Evolutionary conservation across 1,140 invertebrate genomes (phyloP).

Genomic region (Hypsibius dujardini): DNA sequence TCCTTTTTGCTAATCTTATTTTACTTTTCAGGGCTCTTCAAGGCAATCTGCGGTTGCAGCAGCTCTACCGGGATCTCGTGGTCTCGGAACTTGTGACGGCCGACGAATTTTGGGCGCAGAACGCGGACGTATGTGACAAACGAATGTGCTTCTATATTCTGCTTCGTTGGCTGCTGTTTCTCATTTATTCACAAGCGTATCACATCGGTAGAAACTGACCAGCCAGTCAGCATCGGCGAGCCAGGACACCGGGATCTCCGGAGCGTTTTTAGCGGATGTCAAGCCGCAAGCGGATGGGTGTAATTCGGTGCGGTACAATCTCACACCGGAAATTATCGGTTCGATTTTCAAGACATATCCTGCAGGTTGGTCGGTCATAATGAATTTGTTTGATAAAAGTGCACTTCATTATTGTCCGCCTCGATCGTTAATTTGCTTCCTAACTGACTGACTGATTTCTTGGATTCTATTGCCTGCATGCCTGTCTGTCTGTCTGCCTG

Average conservation of each 20-base stretch:
- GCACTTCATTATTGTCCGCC: too few relatives aligned
- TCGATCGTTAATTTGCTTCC: too few relatives aligned
- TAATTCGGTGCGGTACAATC: slow-evolving; percentile 81
- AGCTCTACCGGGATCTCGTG: slow-evolving; percentile 59
- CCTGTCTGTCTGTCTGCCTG: too few relatives aligned
- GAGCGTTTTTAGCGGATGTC: slow-evolving; percentile 51
- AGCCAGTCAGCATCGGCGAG: slow-evolving; percentile 3
- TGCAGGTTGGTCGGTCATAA: too few relatives aligned
- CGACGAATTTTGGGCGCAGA: slow-evolving; percentile 87
- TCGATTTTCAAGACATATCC: slow-evolving; percentile 99
- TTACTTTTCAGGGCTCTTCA: slow-evolving; percentile 33
- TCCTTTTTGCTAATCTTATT: too few relatives aligned
- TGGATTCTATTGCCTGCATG: too few relatives aligned
- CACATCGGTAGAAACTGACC: slow-evolving; percentile 21
- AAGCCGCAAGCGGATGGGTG: slow-evolving; percentile 91
- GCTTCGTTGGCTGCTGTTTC: slow-evolving; percentile 17
- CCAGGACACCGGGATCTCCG: slow-evolving; percentile 28
- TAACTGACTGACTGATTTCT: too few relatives aligned
- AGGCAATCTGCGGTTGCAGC: slow-evolving; percentile 40
- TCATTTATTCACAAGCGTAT: slow-evolving; percentile 12
- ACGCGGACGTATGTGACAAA: slow-evolving; percentile 42
- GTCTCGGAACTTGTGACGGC: slow-evolving; percentile 76
- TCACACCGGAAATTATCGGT: slow-evolving; percentile 88
- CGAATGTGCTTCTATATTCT: slow-evolving; percentile 20
- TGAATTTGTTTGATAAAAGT: too few relatives aligned